phyloP scores from a whole-genome alignment of 2,113 vertebrate species.

The Gobius niger region DNA sequence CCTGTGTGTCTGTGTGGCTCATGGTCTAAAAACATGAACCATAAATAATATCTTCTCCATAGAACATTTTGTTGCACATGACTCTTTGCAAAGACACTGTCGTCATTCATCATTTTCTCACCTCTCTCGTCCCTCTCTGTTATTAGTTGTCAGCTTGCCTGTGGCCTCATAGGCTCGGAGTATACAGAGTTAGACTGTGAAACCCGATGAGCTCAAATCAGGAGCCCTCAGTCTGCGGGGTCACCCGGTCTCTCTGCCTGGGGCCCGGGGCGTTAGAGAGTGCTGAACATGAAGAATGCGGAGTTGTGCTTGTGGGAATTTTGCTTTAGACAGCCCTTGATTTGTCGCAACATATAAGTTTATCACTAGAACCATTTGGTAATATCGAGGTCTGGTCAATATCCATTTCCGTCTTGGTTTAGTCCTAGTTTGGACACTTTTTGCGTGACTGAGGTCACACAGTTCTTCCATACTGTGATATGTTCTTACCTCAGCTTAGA shows the following conservation, averaged over 20 bases:
- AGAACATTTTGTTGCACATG: too few relatives aligned
- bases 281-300: constrained; percentile 64
- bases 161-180: neutral
- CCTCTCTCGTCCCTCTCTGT: neutral
- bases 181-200: constrained; percentile 13
- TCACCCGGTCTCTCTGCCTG: constrained; percentile 52
- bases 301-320: constrained; percentile 23
- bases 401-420: too few relatives aligned
- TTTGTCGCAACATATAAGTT: too few relatives aligned
- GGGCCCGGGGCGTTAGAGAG: constrained; percentile 47
- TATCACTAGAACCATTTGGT: too few relatives aligned
- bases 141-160: neutral
- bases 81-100: neutral
- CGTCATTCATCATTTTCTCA: too few relatives aligned
- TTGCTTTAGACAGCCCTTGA: neutral
- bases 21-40: too few relatives aligned
- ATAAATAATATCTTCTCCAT: neutral
- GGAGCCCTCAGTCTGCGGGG: constrained; percentile 47
- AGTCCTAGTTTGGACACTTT: too few relatives aligned
- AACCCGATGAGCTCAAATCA: constrained; percentile 64
- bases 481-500: too few relatives aligned
- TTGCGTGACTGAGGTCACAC: too few relatives aligned
- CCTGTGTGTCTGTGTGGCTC: too few relatives aligned
- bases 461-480: too few relatives aligned
- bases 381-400: too few relatives aligned